Evolutionary conservation across 2,888 invertebrate species (phyloP).

Genomic region (Meteorus colon): DNA sequence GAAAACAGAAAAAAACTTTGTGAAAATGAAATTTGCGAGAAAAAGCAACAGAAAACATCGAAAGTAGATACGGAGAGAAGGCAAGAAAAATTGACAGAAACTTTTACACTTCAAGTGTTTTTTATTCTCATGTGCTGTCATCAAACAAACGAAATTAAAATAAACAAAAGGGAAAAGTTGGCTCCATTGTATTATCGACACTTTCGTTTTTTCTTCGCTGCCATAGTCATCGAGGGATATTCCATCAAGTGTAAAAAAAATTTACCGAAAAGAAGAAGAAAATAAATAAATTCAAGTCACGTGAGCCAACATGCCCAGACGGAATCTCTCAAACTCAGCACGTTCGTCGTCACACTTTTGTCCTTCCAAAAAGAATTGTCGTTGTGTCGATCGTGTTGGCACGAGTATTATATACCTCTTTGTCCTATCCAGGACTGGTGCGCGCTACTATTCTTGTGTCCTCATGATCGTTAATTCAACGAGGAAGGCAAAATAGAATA

Average conservation of each 20-base stretch:
- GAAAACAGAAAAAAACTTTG: neutral
- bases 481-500: constrained; percentile 6
- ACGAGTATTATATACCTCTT: constrained; percentile 2
- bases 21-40: constrained; percentile 16
- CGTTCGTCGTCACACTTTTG: constrained; percentile 45
- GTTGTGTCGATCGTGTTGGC: constrained; percentile 36
- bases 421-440: constrained; percentile 38
- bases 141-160: constrained; percentile 2
- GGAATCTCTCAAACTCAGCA: constrained; percentile 43
- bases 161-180: constrained; percentile 8
- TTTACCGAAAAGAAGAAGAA: neutral
- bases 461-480: constrained; percentile 35
- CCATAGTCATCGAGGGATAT: constrained; percentile 17
- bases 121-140: neutral
- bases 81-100: constrained; percentile 6
- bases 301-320: constrained; percentile 30
- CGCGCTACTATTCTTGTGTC: constrained; percentile 9
- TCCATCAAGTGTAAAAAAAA: neutral
- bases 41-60: constrained; percentile 19
- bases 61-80: constrained; percentile 13
- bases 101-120: neutral
- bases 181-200: constrained; percentile 3
- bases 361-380: constrained; percentile 41
- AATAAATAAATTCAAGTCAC: constrained; percentile 39
- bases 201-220: neutral